phyloP scores from a whole-genome alignment of 2,797 vertebrate species.

The Linurgus olivaceus region DNA sequence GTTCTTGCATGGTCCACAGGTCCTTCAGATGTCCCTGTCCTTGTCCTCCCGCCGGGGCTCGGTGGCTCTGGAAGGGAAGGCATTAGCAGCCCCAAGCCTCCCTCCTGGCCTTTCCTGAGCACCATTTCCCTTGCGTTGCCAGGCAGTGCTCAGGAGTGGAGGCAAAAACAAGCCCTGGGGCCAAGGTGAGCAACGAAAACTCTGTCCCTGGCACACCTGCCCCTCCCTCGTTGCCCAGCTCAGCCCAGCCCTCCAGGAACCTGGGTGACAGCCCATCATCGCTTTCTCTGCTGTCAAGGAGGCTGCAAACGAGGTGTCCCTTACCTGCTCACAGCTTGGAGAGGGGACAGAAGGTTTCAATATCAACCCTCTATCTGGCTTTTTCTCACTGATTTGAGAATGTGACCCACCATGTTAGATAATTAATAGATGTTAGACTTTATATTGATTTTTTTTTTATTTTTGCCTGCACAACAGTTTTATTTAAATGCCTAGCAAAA shows the following conservation, averaged over 20 bases:
- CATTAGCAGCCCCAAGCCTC: background rate
- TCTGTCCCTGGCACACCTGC: fast-evolving
- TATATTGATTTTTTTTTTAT: background rate
- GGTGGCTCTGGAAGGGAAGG: fast-evolving
- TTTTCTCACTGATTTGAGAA: background rate
- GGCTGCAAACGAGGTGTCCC: background rate
- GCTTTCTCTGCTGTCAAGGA: background rate
- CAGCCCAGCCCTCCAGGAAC: background rate
- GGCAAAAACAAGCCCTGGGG: background rate
- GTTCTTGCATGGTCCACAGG: background rate
- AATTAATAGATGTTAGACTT: background rate
- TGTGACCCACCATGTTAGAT: background rate
- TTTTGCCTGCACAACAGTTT: background rate
- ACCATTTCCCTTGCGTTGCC: background rate
- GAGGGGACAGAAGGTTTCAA: background rate
- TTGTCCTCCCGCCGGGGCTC: background rate
- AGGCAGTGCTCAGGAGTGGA: background rate
- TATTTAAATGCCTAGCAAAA: background rate
- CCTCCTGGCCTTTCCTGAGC: background rate
- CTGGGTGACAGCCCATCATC: too few relatives aligned
- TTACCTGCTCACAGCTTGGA: background rate
- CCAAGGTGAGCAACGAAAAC: background rate
- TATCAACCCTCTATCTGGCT: background rate
- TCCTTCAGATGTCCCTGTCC: background rate
- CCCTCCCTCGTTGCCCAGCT: background rate